Evolutionary conservation across 2,113 vertebrate species (phyloP), one percentile per base, ranked within the genome.

Genomic region (Porphyrio hochstetteri): DNA sequence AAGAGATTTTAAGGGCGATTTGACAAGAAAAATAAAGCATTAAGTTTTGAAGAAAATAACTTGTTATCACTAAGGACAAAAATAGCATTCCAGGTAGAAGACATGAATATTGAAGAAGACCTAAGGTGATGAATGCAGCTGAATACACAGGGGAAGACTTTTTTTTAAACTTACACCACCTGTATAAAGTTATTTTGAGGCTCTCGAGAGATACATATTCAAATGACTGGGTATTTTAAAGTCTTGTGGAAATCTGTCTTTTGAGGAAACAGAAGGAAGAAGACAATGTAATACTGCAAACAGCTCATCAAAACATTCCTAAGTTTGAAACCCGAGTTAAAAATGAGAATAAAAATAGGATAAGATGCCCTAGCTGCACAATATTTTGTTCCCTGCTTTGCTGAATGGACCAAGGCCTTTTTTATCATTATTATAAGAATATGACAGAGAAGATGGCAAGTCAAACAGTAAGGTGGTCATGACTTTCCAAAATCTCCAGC

Each of bases 51-150:
- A 82, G 33, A 81, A 74, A 93, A 86, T 31, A 40, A 50, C 13
- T 25, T 36, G 31, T 70, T 83, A 77, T 29, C 27, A 81, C 52
- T 10, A 8, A 88, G 46, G 31, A 81, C 36, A 88, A 88, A 92
- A 48, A 21, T 20, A 82, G 40, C 23, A 86, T 72, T 76, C 18
- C 44, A 90, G 55, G 64, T 86, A 83, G 71, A 67, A 88, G 40
- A 64, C 29, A 72, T 48, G 31, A 87, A 89, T 86, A 89, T 61
- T 77, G 75, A 94, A 90, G 67, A 87, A 9, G 46, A 92, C 46
- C 46, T 44, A 59, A 77, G 83, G 83, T 83, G 76, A 71, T 55
- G 56, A 88, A 86, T 63, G 23, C 64, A 63, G 50, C 68, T 90
- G 82, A 77, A 87, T 29, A 75, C 82, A 84, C 60, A 71, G 0